Evolutionary conservation across 2,797 vertebrate species (phyloP), one percentile per base, ranked within the genome.

Genomic region (Lates japonicus): DNA sequence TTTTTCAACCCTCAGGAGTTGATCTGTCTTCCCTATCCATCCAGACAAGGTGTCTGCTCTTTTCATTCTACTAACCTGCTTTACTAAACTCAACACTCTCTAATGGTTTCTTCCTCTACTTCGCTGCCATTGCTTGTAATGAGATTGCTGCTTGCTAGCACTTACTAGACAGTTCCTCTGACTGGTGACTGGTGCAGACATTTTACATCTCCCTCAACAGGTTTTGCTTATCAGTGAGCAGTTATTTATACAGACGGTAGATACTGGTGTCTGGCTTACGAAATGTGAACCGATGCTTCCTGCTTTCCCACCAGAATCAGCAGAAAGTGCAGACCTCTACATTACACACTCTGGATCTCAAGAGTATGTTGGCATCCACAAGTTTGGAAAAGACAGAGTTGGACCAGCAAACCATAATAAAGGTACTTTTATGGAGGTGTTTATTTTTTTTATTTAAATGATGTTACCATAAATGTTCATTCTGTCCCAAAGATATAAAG

Each of bases 341-440:
- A 29, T 91, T 0, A 89, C 94, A 0, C 10, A 3, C 51, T 91
- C 93, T 22, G 88, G 85, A 31, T n/a, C 37, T 8, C 20, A 68
- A 2, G 52, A 65, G 0, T 0, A 13, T 7, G 61, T 77, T 17
- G 88, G 93, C 8, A 87, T 96, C 51, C 63, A 91, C 70, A 94
- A 78, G 83, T 89, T 89, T 83, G 90, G 92, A 3, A 19, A 0
- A 2, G 0, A 49, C 2, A 20, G 0, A 58, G 51, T 81, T 0
- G 0, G 6, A 65, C 87, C 94, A 20, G 5, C 3, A 3, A 16
- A 2, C 12, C 61, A 63, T 0, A 0, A 57, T 33, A 86, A 84
- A 82, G 93, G 94, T 94, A 89, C 58, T 17, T 81, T 10, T 13
- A 42, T n/a, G 5, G 19, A 44, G 5, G 55, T 1, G 10, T 62